Evolutionary conservation across 2,113 vertebrate genomes (phyloP), one percentile per base, ranked within the genome.

Genomic region (Petromus typicus): DNA sequence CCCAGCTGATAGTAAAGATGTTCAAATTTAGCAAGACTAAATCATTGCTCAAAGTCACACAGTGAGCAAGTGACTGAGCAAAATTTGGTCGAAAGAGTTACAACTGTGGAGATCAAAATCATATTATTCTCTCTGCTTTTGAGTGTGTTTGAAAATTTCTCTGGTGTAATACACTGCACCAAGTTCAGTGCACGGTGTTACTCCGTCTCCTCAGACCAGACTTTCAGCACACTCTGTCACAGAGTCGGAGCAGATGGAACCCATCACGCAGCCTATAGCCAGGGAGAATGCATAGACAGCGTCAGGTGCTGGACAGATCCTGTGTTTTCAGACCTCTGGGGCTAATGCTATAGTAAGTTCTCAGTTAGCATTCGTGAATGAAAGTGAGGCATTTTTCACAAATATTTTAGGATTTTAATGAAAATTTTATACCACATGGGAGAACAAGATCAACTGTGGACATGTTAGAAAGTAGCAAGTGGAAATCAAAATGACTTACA

Each of bases 401-500:
- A 91, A 67, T 67, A 56, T 57, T 61, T 78, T 89, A 43, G 10
- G 1, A 1, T 54, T 86, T 73, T 83, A 86, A 7, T 37, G 23
- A 16, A 96, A 91, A 63, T 90, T 86, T 71, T 5, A 40, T 83
- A 91, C 66, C 7, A 63, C 63, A 79, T 45, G 27, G 40, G 18
- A 86, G 84, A 86, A 92, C 1, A 86, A 85, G 37, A 18, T 56
- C 56, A 83, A 91, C 86, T 82, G 73, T 6, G 13, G 56, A 22
- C 16, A 61, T 71, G 76, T 51, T 83, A 40, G 80, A 69, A 84
- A 90, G 34, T 80, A 82, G 43, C 40, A 95, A 86, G 17, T 79
- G 48, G 34, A 69, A 92, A 80, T 96, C 67, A 88, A 84, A 96
- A 84, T 78, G 78, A 51, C 57, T n/a, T 45, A 8, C 85, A 54